phyloP scores from a whole-genome alignment of 1,140 invertebrate species.

The Bradynema listronoti region DNA sequence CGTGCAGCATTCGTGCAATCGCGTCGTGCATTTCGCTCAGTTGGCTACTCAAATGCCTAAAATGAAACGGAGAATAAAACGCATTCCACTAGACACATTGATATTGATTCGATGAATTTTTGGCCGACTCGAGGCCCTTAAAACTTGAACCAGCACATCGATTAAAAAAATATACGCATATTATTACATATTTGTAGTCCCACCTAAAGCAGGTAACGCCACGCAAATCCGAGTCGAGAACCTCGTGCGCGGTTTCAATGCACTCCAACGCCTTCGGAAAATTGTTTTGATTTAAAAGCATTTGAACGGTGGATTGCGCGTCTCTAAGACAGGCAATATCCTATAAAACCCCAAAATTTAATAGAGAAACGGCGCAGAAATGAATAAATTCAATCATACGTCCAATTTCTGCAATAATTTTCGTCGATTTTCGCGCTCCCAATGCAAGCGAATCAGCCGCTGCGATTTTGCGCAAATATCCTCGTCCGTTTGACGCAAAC shows the following conservation, averaged over 20 bases:
- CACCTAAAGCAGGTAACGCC: slow-evolving; percentile 81
- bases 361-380: too few species aligned
- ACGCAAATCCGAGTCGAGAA: slow-evolving; percentile 76
- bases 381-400: slow-evolving; percentile 2
- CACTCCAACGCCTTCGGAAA: slow-evolving; percentile 94
- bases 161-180: too few species aligned
- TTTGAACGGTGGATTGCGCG: slow-evolving; percentile 91
- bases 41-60: slow-evolving; percentile 83
- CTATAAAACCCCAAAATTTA: slow-evolving; percentile 15
- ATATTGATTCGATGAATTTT: too few species aligned
- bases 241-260: slow-evolving; percentile 90
- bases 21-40: slow-evolving; percentile 89
- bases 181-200: background rate
- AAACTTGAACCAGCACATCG: too few species aligned
- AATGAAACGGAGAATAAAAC: slow-evolving; percentile 13
- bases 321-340: slow-evolving; percentile 70
- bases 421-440: slow-evolving; percentile 60
- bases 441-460: slow-evolving; percentile 58
- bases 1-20: slow-evolving; percentile 90
- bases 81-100: background rate
- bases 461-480: slow-evolving; percentile 19
- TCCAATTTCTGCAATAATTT: slow-evolving; percentile 44
- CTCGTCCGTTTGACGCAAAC: slow-evolving; percentile 7
- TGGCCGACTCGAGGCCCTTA: background rate
- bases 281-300: slow-evolving; percentile 85